Conservation (phyloP, 2,113 vertebrate genomes). For the Motacilla alba region DNA sequence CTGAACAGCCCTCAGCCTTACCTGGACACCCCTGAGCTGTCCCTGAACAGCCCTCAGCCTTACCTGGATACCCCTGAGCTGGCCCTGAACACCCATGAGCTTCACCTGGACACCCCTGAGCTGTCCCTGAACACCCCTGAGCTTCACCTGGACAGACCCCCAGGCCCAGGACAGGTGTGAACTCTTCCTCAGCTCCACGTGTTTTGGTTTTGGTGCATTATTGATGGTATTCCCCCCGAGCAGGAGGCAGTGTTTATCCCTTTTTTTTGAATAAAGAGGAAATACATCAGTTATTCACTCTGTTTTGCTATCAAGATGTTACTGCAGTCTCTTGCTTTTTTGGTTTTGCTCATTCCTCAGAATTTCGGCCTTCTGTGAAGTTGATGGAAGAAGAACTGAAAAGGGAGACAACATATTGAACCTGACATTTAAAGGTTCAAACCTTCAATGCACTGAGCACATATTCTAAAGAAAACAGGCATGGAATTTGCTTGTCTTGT, state of each 20-base stretch:
- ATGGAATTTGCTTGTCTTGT: neutral
- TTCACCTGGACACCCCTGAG: too few species aligned
- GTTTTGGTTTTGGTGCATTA: neutral
- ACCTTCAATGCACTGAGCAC: neutral
- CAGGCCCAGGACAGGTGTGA: neutral
- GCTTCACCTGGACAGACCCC: too few species aligned
- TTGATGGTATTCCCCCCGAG: neutral
- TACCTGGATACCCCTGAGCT: neutral
- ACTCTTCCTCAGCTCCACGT: neutral
- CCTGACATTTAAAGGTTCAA: constrained; percentile 40
- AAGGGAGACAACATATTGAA: neutral
- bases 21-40: too few species aligned
- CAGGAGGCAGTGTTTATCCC: neutral
- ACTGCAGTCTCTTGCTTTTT: neutral
- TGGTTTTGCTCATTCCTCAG: neutral
- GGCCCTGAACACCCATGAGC: too few species aligned
- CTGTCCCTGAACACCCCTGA: too few species aligned
- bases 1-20: too few species aligned
- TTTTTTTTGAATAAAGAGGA: neutral
- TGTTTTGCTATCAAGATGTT: neutral
- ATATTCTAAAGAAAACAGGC: neutral
- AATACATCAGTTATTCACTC: neutral
- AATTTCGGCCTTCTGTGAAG: neutral
- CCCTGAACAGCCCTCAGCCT: neutral
- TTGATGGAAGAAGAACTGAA: neutral